phyloP scores from a whole-genome alignment of 2,797 vertebrate species.

The Holocentrus rufus region DNA sequence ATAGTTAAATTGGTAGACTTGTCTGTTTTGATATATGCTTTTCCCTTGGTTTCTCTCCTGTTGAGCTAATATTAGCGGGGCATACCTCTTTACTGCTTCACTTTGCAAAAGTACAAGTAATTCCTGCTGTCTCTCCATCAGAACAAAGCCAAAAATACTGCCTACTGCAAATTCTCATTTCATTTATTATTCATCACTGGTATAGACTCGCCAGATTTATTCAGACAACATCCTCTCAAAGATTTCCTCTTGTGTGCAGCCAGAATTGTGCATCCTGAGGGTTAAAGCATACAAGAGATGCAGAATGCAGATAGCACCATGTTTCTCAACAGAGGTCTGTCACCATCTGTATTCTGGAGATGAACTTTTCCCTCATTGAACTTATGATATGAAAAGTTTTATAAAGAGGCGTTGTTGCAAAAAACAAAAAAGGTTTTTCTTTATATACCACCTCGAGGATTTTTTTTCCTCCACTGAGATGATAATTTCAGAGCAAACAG shows the following conservation, averaged over 20 bases:
- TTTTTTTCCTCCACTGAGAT: no score
- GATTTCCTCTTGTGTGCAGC: conserved; percentile 13
- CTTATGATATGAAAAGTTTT: neutral
- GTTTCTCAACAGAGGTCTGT: no score
- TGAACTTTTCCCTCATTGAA: neutral
- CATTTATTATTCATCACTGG: conserved; percentile 58
- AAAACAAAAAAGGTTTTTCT: neutral
- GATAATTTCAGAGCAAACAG: neutral
- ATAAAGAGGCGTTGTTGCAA: neutral
- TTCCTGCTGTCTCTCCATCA: conserved; percentile 26
- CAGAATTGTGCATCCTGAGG: conserved; percentile 2
- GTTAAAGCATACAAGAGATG: neutral
- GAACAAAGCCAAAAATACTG: conserved; percentile 44
- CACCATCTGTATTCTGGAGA: neutral
- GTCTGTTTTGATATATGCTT: neutral
- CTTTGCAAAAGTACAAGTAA: conserved; percentile 27
- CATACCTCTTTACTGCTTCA: conserved; percentile 19
- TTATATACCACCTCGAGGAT: neutral
- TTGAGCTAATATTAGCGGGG: conserved; percentile 23
- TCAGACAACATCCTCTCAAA: conserved; percentile 20
- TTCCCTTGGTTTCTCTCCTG: conserved; percentile 3
- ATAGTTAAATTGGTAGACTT: no score
- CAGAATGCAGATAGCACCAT: neutral
- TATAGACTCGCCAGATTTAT: conserved; percentile 29
- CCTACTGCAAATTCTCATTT: conserved; percentile 16